Percentiles rank a stretch among this genome's conserved stretches.
Evolutionary conservation across 1,140 invertebrate genomes (phyloP).

Genomic region (Drosophila funebris): DNA sequence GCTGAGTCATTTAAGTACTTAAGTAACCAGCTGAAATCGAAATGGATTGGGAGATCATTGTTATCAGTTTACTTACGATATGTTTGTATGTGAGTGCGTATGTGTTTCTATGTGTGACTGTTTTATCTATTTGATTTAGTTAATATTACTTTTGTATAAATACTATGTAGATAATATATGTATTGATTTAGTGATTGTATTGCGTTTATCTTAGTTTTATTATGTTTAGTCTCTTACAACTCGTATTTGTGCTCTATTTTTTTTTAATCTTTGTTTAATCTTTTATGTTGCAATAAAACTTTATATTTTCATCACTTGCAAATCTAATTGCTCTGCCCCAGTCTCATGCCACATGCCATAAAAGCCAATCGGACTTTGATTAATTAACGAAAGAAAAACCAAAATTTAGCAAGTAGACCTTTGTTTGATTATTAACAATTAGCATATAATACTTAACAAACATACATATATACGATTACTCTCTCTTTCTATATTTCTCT

Average conservation of each 20-base stretch:
- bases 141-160: constrained; percentile 51
- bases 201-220: constrained; percentile 40
- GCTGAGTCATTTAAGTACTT: constrained; percentile 74
- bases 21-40: constrained; percentile 43
- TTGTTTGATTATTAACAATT: constrained; percentile 56
- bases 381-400: constrained; percentile 41
- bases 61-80: constrained; percentile 39
- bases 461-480: constrained; percentile 65
- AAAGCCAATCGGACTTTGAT: constrained; percentile 43
- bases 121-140: constrained; percentile 18
- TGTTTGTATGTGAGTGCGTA: constrained; percentile 14
- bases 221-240: constrained; percentile 21
- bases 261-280: constrained; percentile 35
- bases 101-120: constrained; percentile 25
- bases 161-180: constrained; percentile 22
- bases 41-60: neutral
- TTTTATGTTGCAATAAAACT: constrained; percentile 64
- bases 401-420: constrained; percentile 66
- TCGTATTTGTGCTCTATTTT: constrained; percentile 43
- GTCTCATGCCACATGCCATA: neutral
- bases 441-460: constrained; percentile 57
- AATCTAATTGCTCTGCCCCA: neutral
- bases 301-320: constrained; percentile 23
- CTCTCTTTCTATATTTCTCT: constrained; percentile 4
- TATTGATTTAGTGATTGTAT: constrained; percentile 26